Percentiles rank a stretch among this genome's conserved stretches.
Evolutionary conservation across 2,113 vertebrate genomes (phyloP).

Genomic region (Vombatus ursinus): DNA sequence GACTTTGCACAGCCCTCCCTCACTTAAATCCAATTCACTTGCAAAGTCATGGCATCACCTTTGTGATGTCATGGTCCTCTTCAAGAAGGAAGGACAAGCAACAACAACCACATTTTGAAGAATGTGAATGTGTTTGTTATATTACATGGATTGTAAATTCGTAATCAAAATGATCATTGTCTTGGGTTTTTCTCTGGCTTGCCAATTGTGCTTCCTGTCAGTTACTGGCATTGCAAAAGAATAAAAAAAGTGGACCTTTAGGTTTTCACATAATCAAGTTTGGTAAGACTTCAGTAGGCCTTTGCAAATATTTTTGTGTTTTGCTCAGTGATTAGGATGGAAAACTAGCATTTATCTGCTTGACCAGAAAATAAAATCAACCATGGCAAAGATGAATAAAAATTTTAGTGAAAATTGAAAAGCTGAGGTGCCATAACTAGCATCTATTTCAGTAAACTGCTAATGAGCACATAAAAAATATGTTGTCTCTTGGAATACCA

Average conservation of each 20-base stretch:
- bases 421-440: background rate
- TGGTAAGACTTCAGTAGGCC: background rate
- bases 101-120: background rate
- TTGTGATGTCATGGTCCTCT: too few species aligned
- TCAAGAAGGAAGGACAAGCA: too few species aligned
- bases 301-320: background rate
- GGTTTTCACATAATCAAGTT: background rate
- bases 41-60: too few species aligned
- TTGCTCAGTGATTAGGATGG: constrained; percentile 16
- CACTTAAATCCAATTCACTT: too few species aligned
- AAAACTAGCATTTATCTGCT: background rate
- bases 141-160: constrained; percentile 9
- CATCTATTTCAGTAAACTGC: constrained; percentile 10
- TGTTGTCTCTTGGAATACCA: background rate
- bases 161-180: constrained; percentile 31
- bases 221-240: background rate
- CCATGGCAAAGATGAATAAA: background rate
- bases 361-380: background rate
- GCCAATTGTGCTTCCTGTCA: background rate
- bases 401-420: constrained; percentile 32
- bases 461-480: constrained; percentile 14
- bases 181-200: background rate
- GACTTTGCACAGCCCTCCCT: too few species aligned
- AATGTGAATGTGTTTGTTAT: background rate
- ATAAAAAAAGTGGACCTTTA: background rate